Base-by-base conservation (phyloP, 2,113 vertebrate species). In the Dendrocopos noguchii region DNA sequence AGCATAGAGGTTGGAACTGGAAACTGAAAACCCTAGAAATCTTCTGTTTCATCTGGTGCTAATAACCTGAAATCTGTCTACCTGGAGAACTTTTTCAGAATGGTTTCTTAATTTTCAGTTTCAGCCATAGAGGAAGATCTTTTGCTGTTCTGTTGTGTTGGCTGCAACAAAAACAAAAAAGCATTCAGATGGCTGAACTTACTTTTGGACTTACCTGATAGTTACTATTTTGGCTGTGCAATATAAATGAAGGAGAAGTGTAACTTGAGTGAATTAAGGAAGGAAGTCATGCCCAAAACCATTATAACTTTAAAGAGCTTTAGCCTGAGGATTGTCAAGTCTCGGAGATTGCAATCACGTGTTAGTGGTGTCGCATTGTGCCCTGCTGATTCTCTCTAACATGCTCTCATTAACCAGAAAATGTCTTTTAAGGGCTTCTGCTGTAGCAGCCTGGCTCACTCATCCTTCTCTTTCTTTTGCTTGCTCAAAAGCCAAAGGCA, bases 401-500 rank as follows among this genome's bases (percentile, higher is more conserved):
- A 34, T 36, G 15, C 52, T 46, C 17, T 72, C 4, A 2, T 20
- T 90, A 39, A 17, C 44, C 82, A 50, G n/a, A 61, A 78, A 70
- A 29, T 29, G 3, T 21, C 29, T 82, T 82, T 61, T 31, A 60
- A 80, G 66, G 33, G 57, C 27, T 29, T 36, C 36, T 85, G 25
- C 25, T 65, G 0, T 50, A 34, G 3, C 36, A 29, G 50, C 55
- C 27, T 88, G 52, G 29, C 77, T 94, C 56, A 87, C 95, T 93
- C 47, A 66, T 47, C 21, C 60, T 87, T 86, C 65, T 88, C 65
- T 78, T 15, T 91, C 88, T 80, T 95, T 77, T 88, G 53, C 93
- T 88, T 96, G 73, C 94, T 94, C 96, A 75, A 47, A 98, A 99
- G 99, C 98, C 99, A 90, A 99, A 99, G 98, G 99, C 99, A 67